A percentile compares a stretch with the other conserved stretches of the same genome.
Conservation (phyloP, 2,888 invertebrate genomes). For the Slavum lentiscoides region DNA sequence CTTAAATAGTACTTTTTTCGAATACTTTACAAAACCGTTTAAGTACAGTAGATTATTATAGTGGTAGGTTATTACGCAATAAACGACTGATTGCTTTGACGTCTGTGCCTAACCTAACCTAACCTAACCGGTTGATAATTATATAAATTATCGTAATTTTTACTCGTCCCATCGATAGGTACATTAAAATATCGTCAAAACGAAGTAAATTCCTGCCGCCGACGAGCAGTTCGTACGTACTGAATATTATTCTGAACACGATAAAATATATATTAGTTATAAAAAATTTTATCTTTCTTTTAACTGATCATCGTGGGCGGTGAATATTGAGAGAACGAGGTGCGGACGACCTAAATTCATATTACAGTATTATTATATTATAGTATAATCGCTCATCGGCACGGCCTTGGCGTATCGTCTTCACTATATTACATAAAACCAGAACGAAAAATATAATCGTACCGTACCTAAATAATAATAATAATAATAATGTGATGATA, state of each 20-base stretch:
- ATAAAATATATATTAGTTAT: neutral
- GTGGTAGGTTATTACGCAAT: no score
- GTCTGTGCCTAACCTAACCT: no score
- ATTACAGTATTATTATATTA: no score
- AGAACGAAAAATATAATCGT: neutral
- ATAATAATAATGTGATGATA: neutral
- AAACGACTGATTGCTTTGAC: no score
- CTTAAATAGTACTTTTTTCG: no score
- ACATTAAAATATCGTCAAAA: neutral
- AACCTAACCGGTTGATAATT: no score
- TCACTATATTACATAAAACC: no score
- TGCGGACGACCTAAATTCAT: slow-evolving; percentile 37
- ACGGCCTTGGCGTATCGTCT: slow-evolving; percentile 13
- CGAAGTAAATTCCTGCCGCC: neutral
- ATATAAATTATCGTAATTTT: no score
- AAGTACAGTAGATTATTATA: no score
- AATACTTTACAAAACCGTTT: no score
- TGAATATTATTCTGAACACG: neutral
- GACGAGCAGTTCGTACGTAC: no score
- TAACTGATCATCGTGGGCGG: slow-evolving; percentile 11
- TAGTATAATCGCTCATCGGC: neutral
- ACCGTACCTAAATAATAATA: neutral
- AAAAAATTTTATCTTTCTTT: neutral
- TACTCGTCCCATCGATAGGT: no score
- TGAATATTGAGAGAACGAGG: neutral